phyloP scores from a whole-genome alignment of 2,797 vertebrate species.

The Microhierax caerulescens region DNA sequence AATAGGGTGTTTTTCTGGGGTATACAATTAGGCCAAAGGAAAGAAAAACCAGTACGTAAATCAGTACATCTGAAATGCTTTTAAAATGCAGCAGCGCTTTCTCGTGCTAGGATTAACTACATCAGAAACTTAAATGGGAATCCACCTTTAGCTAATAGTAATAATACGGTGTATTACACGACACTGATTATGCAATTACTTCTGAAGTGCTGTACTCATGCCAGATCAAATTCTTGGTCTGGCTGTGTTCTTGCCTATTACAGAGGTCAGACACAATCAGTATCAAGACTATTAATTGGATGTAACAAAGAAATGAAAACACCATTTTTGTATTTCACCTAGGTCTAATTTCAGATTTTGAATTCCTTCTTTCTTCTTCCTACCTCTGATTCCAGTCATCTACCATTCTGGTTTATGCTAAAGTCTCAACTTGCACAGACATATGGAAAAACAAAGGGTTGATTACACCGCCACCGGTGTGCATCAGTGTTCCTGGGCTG shows the following conservation, averaged over 20 bases:
- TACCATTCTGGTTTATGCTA: not conserved
- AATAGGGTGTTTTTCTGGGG: not conserved
- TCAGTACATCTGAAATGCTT: not conserved
- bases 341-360: not conserved
- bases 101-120: not conserved
- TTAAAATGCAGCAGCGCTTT: not conserved
- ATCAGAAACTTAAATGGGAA: not conserved
- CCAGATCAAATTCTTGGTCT: not conserved
- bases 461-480: not conserved
- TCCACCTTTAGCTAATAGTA: not conserved
- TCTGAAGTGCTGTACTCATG: not conserved
- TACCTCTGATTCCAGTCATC: not conserved
- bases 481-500: not conserved
- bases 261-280: not conserved
- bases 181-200: not conserved
- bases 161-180: not conserved
- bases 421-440: not conserved
- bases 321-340: not conserved
- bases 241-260: not conserved
- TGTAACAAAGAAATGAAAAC: not conserved
- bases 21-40: not conserved
- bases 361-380: not conserved
- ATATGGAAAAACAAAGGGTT: not conserved
- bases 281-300: not conserved
- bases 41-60: not conserved